phyloP scores from a whole-genome alignment of 2,797 vertebrate genomes.

The Australoheros facetus region DNA sequence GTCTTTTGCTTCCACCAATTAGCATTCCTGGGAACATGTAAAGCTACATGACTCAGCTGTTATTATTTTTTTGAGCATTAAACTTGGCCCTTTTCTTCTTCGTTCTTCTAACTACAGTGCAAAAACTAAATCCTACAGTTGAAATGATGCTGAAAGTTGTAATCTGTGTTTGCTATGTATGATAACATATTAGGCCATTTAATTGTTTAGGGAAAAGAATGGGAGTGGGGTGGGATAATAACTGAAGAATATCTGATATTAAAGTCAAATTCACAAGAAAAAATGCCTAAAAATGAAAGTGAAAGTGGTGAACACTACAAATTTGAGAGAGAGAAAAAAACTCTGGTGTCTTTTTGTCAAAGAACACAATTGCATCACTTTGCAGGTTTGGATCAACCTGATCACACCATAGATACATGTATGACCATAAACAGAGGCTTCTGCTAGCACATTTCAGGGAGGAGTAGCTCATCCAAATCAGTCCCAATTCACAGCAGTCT shows the following conservation, averaged over 20 bases:
- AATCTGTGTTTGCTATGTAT: not conserved
- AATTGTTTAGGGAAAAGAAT: not conserved
- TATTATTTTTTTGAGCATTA: not conserved
- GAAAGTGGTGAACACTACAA: not conserved
- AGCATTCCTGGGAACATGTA: not conserved
- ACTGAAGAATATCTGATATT: not conserved
- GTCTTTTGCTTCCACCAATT: not conserved
- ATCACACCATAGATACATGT: too few species aligned
- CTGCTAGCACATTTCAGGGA: too few species aligned
- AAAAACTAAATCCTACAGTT: not conserved
- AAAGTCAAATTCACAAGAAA: not conserved
- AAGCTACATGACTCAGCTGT: not conserved
- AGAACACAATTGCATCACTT: not conserved
- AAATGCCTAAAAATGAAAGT: too few species aligned
- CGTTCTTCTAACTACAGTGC: too few species aligned
- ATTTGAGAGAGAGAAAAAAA: not conserved
- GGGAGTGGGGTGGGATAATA: not conserved
- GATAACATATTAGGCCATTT: too few species aligned
- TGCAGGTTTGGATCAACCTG: too few species aligned
- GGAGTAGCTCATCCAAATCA: not conserved
- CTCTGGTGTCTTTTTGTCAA: not conserved
- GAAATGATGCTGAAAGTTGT: not conserved
- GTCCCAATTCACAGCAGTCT: not conserved
- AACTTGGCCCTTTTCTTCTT: not conserved
- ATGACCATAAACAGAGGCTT: too few species aligned